phyloP scores from a whole-genome alignment of 2,888 invertebrate species.

The Schizotus pectinicornis region DNA sequence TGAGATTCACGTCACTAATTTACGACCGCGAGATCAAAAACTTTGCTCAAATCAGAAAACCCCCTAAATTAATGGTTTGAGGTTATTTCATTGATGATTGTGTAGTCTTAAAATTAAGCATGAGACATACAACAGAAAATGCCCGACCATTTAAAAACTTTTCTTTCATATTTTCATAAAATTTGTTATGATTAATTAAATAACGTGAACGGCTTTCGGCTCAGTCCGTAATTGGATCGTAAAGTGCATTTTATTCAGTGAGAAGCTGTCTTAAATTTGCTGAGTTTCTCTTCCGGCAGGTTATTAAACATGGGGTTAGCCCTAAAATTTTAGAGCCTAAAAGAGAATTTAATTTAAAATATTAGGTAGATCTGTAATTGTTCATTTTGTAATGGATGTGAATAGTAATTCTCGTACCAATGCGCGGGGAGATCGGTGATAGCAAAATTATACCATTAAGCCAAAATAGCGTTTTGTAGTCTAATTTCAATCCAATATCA shows the following conservation, averaged over 20 bases:
- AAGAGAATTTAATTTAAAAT: constrained; percentile 6
- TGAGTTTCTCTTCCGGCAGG: constrained; percentile 11
- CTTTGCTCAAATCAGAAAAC: constrained; percentile 6
- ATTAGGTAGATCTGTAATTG: constrained; percentile 3
- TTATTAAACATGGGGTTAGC: constrained; percentile 1
- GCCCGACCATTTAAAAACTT: not conserved
- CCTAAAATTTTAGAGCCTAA: constrained; percentile 8
- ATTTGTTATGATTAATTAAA: constrained; percentile 1
- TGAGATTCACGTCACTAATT: constrained; percentile 27
- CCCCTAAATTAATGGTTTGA: constrained; percentile 12
- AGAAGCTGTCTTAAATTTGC: constrained; percentile 11
- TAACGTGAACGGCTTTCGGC: too few species aligned
- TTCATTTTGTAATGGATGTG: not conserved
- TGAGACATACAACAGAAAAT: too few species aligned
- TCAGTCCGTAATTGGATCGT: constrained; percentile 3
- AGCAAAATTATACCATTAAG: constrained; percentile 21
- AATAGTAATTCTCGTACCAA: constrained; percentile 17
- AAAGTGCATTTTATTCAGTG: constrained; percentile 18
- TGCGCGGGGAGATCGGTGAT: constrained; percentile 8
- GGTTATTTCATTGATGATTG: constrained; percentile 8
- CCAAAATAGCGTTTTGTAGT: constrained; percentile 26
- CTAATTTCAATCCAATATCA: constrained; percentile 29
- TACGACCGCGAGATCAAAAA: constrained; percentile 7
- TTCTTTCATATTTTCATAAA: constrained; percentile 3
- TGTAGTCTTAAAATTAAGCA: too few species aligned